Conservation (phyloP, 1,140 invertebrate genomes). For the Drosophila quadrilineata region DNA sequence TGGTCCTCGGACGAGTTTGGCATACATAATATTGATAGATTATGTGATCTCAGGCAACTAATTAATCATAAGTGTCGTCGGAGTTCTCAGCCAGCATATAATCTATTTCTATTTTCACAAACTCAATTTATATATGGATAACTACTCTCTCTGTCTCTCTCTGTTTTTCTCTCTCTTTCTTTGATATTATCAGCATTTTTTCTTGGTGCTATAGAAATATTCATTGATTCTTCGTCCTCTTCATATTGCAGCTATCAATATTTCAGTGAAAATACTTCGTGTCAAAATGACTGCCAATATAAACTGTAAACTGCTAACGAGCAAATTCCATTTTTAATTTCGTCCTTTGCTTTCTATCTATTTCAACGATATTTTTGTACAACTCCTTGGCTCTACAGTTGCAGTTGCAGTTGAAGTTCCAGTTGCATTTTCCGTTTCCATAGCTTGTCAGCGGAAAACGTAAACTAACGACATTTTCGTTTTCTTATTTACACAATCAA, state of each 20-base stretch:
- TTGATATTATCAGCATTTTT: no score
- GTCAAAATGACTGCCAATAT: slow-evolving; percentile 69
- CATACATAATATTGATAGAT: no score
- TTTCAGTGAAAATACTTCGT: slow-evolving; percentile 52
- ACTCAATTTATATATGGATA: no score
- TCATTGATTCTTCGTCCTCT: slow-evolving; percentile 1
- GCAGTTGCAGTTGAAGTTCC: background rate
- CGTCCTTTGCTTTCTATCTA: slow-evolving; percentile 31
- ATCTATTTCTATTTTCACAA: no score
- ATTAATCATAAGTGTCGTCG: no score
- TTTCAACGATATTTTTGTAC: slow-evolving; percentile 43
- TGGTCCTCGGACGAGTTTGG: no score
- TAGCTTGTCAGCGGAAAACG: slow-evolving; percentile 76
- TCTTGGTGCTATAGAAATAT: background rate
- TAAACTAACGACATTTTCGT: slow-evolving; percentile 78
- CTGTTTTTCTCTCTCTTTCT: no score
- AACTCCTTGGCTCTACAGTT: background rate
- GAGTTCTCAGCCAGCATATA: no score
- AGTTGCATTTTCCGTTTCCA: slow-evolving; percentile 29
- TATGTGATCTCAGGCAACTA: no score
- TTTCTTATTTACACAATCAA: slow-evolving; percentile 79
- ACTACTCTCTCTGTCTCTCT: no score
- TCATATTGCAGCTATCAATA: slow-evolving; percentile 44
- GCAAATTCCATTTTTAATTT: slow-evolving; percentile 77
- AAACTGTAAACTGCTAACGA: slow-evolving; percentile 58